Evolutionary conservation across 30 jellyfish, hydroid and myxozoan species (phyloP).

Genomic region (Pseudorhiza aurosa): DNA sequence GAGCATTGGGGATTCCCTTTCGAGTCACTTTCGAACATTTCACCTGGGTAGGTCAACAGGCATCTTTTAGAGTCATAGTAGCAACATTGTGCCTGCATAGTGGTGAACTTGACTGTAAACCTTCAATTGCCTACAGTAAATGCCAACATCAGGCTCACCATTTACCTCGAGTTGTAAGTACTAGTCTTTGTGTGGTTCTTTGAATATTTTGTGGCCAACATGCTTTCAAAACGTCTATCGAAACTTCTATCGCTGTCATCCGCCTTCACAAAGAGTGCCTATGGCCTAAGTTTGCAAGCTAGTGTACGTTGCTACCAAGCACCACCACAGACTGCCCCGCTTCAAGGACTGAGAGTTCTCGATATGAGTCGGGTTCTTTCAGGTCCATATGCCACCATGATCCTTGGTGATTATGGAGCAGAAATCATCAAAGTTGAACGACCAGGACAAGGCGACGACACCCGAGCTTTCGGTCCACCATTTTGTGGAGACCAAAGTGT

Average conservation of each 20-base stretch:
- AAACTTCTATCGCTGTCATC: not conserved
- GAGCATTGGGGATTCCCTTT: too few relatives aligned
- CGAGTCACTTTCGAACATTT: too few relatives aligned
- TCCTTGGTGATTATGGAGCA: constrained; percentile 97
- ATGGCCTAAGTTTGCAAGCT: constrained; percentile 25
- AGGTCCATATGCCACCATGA: constrained; percentile 94
- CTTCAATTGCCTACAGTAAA: too few relatives aligned
- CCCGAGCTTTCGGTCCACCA: constrained; percentile 97
- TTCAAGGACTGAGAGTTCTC: constrained; percentile 66
- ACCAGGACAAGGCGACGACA: constrained; percentile 97
- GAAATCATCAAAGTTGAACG: constrained; percentile 88
- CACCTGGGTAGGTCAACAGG: too few relatives aligned
- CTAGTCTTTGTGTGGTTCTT: too few relatives aligned
- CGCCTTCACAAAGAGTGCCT: not conserved
- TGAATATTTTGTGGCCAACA: not conserved
- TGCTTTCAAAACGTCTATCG: constrained; percentile 16
- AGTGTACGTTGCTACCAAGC: constrained; percentile 36
- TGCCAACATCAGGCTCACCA: too few relatives aligned
- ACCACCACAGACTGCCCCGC: constrained; percentile 42
- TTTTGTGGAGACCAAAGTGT: constrained; percentile 94
- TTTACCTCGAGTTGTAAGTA: too few relatives aligned
- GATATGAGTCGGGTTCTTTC: constrained; percentile 90
- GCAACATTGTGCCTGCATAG: too few relatives aligned
- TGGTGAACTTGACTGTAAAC: too few relatives aligned
- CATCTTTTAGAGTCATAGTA: too few relatives aligned